Percentiles rank a stretch among this genome's conserved stretches.
phyloP scores from a whole-genome alignment of 2,888 invertebrate species.

The Drosophila pseudotakahashii region DNA sequence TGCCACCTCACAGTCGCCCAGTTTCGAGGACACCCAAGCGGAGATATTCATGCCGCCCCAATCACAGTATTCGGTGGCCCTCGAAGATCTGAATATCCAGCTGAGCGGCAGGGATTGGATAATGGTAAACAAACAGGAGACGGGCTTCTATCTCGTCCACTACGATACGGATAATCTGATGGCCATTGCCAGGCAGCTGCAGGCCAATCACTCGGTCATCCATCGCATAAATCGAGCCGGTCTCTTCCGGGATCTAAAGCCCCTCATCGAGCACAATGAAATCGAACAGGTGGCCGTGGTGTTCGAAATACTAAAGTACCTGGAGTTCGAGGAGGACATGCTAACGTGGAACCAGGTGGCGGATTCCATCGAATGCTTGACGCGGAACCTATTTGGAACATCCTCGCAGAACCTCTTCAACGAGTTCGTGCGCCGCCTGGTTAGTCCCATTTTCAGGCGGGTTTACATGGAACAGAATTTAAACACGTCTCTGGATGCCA shows the following conservation, averaged over 20 bases:
- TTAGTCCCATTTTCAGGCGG: conserved; percentile 69
- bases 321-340: conserved; percentile 88
- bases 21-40: conserved; percentile 74
- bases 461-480: conserved; percentile 38
- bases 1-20: conserved; percentile 67
- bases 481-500: conserved; percentile 39
- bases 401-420: conserved; percentile 65
- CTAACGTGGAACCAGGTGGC: conserved; percentile 88
- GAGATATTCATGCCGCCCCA: conserved; percentile 81
- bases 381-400: conserved; percentile 68
- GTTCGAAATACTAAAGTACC: conserved; percentile 86
- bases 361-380: conserved; percentile 65
- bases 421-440: conserved; percentile 70
- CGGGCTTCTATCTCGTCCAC: conserved; percentile 87
- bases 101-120: conserved; percentile 80
- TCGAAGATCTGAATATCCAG: conserved; percentile 68
- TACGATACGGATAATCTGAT: conserved; percentile 89
- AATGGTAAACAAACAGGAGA: conserved; percentile 82
- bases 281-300: conserved; percentile 85
- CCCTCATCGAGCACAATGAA: conserved; percentile 87
- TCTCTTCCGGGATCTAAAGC: conserved; percentile 90
- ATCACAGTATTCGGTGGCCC: conserved; percentile 63
- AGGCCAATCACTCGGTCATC: conserved; percentile 87
- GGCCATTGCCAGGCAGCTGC: conserved; percentile 87
- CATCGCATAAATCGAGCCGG: conserved; percentile 92